These are phyloP conservation scores for Phoebastria nigripes DNA, from an alignment of 2,797 vertebrate species.

Conservation along the genomic window DNA sequence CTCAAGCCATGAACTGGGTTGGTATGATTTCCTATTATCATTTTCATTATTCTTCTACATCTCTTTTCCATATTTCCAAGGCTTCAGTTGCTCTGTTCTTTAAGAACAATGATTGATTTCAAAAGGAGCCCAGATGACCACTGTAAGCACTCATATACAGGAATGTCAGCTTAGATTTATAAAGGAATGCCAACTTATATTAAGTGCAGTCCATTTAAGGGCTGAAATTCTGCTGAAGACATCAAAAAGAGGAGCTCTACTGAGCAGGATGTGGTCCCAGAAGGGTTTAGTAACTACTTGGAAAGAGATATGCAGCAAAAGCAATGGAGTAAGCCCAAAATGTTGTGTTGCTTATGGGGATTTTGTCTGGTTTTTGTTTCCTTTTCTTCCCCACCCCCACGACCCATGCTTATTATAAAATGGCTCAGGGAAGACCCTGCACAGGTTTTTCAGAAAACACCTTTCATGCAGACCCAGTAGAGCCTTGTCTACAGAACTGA, in stretches of 20 bases:
- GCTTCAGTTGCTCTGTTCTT: background rate
- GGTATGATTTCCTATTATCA: background rate
- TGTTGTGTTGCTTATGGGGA: background rate
- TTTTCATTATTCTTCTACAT: background rate
- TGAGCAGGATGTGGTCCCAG: background rate
- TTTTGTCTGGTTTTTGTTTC: background rate
- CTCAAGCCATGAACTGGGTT: background rate
- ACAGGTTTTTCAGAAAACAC: background rate
- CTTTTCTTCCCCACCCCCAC: background rate
- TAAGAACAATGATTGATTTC: background rate
- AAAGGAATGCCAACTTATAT: background rate
- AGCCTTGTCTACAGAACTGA: background rate
- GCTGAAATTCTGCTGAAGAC: background rate
- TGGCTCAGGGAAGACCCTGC: background rate
- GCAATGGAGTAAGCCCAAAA: background rate
- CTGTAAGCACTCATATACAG: background rate
- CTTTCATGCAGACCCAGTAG: background rate
- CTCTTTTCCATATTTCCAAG: background rate
- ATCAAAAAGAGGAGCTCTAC: background rate
- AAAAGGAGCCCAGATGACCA: background rate
- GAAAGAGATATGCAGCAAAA: background rate
- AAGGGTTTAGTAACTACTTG: background rate
- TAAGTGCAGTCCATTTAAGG: background rate
- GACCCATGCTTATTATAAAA: background rate
- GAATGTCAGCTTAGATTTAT: slow-evolving; percentile 17